Percentiles rank a stretch among this genome's conserved stretches.
Conservation (phyloP, 2,113 vertebrate species). For the Acanthisitta chloris region DNA sequence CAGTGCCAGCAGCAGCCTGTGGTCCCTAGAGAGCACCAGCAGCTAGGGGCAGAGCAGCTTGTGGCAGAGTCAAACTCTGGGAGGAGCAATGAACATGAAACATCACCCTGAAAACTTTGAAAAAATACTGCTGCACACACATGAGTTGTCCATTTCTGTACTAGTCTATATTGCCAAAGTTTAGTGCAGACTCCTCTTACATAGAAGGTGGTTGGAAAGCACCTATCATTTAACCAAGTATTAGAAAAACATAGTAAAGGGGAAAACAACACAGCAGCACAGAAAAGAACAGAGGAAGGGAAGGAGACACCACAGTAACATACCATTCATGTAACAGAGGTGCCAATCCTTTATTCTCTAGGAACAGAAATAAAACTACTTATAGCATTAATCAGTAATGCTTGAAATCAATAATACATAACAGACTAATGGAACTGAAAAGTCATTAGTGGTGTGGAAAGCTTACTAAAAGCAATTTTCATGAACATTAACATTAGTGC, state of each 20-base stretch:
- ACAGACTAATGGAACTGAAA: conserved; percentile 22
- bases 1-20: background rate
- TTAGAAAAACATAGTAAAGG: background rate
- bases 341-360: background rate
- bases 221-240: background rate
- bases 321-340: background rate
- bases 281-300: background rate
- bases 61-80: background rate
- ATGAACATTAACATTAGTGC: background rate
- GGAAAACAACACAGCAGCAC: background rate
- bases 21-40: background rate
- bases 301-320: background rate
- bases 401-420: conserved; percentile 6
- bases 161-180: background rate
- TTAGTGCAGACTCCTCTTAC: background rate
- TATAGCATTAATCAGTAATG: background rate
- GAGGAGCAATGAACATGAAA: background rate
- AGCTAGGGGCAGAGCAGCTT: background rate
- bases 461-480: background rate
- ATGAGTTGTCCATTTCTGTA: background rate
- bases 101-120: background rate
- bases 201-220: background rate
- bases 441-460: background rate
- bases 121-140: background rate
- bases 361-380: conserved; percentile 7